phyloP scores from a whole-genome alignment of 2,113 vertebrate genomes.

The Cebidichthys violaceus region DNA sequence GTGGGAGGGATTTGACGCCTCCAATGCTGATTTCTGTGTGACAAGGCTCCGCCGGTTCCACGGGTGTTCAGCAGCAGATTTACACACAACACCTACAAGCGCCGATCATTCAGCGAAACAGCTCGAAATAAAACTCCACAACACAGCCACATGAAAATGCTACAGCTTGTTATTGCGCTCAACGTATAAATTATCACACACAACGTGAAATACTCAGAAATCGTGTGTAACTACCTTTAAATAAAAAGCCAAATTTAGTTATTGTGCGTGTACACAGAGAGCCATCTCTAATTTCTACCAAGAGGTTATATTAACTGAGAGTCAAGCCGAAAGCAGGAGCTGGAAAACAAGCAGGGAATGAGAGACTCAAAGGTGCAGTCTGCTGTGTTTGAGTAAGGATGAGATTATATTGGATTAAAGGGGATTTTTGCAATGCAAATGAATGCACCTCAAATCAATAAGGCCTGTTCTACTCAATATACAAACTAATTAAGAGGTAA shows the following conservation, averaged over 20 bases:
- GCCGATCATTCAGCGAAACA: constrained; percentile 74
- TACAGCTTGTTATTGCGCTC: constrained; percentile 74
- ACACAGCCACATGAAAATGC: constrained; percentile 73
- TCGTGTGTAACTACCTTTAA: constrained; percentile 48
- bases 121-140: constrained; percentile 75
- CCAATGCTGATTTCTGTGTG: constrained; percentile 61
- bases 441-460: constrained; percentile 87
- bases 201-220: constrained; percentile 61
- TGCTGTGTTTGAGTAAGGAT: constrained; percentile 83
- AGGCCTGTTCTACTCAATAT: constrained; percentile 87
- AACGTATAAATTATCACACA: constrained; percentile 66
- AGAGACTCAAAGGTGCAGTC: constrained; percentile 70
- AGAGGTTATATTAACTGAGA: constrained; percentile 44
- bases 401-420: constrained; percentile 89
- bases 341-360: constrained; percentile 50
- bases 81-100: constrained; percentile 80
- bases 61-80: constrained; percentile 77
- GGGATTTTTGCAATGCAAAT: constrained; percentile 88
- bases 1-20: constrained; percentile 72
- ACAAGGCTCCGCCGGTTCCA: constrained; percentile 59
- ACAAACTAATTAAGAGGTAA: constrained; percentile 90
- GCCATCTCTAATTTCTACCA: constrained; percentile 53
- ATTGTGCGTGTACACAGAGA: constrained; percentile 43
- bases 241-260: constrained; percentile 68
- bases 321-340: constrained; percentile 38